These are phyloP conservation scores for Seriola rivoliana DNA, from an alignment of 2,113 vertebrate species.

Conservation along the genomic window DNA sequence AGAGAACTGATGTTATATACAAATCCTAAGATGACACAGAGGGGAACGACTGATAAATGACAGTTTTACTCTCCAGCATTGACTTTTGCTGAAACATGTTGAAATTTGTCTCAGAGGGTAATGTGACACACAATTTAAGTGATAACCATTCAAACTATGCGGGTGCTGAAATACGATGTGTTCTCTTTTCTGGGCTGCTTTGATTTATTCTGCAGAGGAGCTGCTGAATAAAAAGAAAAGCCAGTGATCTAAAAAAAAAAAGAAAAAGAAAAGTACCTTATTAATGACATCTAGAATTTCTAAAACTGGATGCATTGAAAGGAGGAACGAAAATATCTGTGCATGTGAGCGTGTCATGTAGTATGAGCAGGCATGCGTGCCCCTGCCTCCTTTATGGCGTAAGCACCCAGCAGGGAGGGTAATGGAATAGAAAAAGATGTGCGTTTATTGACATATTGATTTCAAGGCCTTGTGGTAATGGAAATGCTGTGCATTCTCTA, in stretches of 20 bases:
- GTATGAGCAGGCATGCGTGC: background rate
- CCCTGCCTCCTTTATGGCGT: background rate
- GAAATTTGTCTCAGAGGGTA: constrained; percentile 16
- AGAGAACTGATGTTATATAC: constrained; percentile 15
- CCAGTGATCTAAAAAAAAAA: background rate
- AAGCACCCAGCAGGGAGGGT: constrained; percentile 25
- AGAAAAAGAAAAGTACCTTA: background rate
- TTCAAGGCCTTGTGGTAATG: constrained; percentile 63
- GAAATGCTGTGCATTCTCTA: constrained; percentile 67
- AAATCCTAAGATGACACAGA: background rate
- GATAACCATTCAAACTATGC: constrained; percentile 14
- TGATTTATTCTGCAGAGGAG: constrained; percentile 31
- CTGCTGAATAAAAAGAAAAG: constrained; percentile 34
- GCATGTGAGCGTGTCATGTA: background rate
- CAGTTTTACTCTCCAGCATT: background rate
- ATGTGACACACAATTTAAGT: constrained; percentile 31
- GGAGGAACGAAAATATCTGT: constrained; percentile 7
- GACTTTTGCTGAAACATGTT: constrained; percentile 19
- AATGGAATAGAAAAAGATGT: constrained; percentile 59
- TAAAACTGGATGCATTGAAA: background rate
- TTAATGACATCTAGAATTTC: constrained; percentile 11
- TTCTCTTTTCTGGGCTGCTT: constrained; percentile 16
- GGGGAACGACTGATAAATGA: constrained; percentile 33
- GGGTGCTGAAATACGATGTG: constrained; percentile 20
- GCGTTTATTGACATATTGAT: constrained; percentile 76